Percentiles rank a stretch among this genome's conserved stretches.
phyloP scores from a whole-genome alignment of 2,797 vertebrate species.

The Gephyroberyx darwinii region DNA sequence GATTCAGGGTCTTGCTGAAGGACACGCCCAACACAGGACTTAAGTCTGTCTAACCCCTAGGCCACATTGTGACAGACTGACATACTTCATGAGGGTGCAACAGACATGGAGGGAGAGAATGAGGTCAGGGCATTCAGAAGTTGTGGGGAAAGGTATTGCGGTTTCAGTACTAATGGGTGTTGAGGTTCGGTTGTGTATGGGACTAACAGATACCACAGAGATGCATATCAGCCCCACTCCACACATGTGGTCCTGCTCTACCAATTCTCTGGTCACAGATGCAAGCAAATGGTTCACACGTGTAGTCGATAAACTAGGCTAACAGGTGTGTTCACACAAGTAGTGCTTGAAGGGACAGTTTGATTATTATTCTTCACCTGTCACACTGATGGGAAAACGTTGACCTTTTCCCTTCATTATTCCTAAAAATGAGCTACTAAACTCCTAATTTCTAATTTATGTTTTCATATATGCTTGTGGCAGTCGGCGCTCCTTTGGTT shows the following conservation, averaged over 20 bases:
- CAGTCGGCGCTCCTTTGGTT: not conserved
- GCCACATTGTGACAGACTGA: no score
- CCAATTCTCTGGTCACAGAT: conserved; percentile 11
- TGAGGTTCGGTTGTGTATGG: not conserved
- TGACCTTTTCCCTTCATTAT: not conserved
- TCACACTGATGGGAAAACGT: not conserved
- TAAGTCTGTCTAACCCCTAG: no score
- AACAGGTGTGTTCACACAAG: conserved; percentile 25
- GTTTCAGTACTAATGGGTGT: not conserved
- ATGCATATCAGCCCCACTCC: not conserved
- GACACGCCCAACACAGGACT: no score
- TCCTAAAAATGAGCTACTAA: no score
- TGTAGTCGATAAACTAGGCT: not conserved
- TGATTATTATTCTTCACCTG: not conserved
- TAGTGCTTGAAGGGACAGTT: not conserved
- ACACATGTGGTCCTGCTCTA: not conserved
- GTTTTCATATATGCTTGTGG: not conserved
- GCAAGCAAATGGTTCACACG: conserved; percentile 14
- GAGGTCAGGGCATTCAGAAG: not conserved
- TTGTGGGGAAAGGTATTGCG: not conserved
- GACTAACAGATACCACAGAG: not conserved
- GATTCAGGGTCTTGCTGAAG: no score
- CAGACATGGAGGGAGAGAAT: not conserved
- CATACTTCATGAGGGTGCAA: no score
- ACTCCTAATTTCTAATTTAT: no score